phyloP scores from a whole-genome alignment of 2,888 invertebrate species.

The Dyspetes luteomarginatus region DNA sequence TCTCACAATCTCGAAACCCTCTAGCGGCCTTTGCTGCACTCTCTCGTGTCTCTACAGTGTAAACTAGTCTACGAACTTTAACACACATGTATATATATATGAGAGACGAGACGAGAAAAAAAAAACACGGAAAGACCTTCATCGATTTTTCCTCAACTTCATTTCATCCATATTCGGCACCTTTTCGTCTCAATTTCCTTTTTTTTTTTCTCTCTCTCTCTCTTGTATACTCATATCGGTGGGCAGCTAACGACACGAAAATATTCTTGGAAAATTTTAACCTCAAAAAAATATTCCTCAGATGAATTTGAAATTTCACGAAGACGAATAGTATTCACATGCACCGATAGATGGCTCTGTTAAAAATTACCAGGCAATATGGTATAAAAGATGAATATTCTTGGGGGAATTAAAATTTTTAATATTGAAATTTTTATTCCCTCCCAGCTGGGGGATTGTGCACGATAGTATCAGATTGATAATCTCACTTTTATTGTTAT shows the following conservation, averaged over 20 bases:
- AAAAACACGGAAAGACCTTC: background rate
- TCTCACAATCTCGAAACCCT: constrained; percentile 36
- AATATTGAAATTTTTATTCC: too few relatives aligned
- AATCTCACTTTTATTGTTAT: too few relatives aligned
- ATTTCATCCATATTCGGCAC: constrained; percentile 27
- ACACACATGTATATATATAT: constrained; percentile 46
- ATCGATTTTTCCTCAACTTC: constrained; percentile 46
- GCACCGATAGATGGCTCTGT: too few relatives aligned
- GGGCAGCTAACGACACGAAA: background rate
- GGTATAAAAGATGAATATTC: too few relatives aligned
- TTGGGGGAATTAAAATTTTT: too few relatives aligned
- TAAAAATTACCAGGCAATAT: too few relatives aligned
- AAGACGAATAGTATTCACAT: too few relatives aligned
- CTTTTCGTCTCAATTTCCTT: background rate
- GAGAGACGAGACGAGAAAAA: background rate
- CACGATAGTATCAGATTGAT: too few relatives aligned
- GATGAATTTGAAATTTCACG: too few relatives aligned
- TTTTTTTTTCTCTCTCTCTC: background rate
- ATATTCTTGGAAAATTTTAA: too few relatives aligned
- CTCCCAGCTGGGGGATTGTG: too few relatives aligned
- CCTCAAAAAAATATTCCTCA: too few relatives aligned
- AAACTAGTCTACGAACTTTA: background rate
- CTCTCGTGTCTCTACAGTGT: background rate
- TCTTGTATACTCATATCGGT: background rate
- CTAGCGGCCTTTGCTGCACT: background rate